phyloP scores from a whole-genome alignment of 2,888 invertebrate genomes.

The Adelognathus sp. region DNA sequence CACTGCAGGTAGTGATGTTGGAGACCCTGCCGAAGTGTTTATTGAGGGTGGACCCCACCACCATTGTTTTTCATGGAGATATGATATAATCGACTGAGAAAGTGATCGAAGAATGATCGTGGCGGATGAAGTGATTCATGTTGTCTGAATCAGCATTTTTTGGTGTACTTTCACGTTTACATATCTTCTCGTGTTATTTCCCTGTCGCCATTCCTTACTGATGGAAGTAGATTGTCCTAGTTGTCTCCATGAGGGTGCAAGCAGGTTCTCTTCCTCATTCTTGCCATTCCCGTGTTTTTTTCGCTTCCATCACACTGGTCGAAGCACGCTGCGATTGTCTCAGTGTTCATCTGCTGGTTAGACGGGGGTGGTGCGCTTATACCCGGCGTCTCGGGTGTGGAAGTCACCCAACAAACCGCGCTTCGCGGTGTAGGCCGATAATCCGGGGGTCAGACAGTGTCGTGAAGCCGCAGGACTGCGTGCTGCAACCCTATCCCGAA shows the following conservation, averaged over 20 bases:
- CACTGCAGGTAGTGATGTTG: no score
- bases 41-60: no score
- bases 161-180: no score
- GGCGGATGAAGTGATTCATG: no score
- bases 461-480: slow-evolving; percentile 77
- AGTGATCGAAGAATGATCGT: no score
- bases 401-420: slow-evolving; percentile 70
- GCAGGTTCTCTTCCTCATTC: slow-evolving; percentile 17
- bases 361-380: slow-evolving; percentile 47
- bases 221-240: slow-evolving; percentile 47
- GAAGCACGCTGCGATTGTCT: slow-evolving; percentile 35
- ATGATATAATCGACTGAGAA: no score
- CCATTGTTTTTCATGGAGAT: no score
- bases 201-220: slow-evolving; percentile 11
- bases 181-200: neutral
- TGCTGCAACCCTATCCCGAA: slow-evolving; percentile 66
- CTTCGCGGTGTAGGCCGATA: slow-evolving; percentile 76
- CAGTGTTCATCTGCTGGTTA: slow-evolving; percentile 48
- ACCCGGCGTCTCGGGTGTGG: slow-evolving; percentile 64
- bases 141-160: no score
- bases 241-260: neutral
- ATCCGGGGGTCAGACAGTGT: slow-evolving; percentile 80
- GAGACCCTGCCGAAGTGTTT: no score
- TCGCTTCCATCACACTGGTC: neutral
- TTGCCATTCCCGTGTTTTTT: neutral